Conservation (phyloP, 2,797 vertebrate genomes). For the Rhodeus uyekii region DNA sequence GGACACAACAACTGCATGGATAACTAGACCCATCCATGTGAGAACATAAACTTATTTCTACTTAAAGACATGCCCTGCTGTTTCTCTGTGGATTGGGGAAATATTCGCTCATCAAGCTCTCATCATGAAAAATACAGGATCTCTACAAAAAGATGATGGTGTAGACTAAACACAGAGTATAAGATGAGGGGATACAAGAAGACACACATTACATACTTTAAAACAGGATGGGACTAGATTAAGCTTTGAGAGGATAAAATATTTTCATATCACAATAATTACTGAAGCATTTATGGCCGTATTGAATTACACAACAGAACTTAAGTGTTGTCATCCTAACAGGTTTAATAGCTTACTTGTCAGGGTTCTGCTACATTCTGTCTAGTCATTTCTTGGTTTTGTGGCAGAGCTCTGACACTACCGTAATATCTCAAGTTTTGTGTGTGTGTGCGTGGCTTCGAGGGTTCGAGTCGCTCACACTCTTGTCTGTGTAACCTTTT, state of each 20-base stretch:
- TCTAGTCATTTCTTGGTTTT: no score
- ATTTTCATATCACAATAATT: background rate
- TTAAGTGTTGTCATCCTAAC: background rate
- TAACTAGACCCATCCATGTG: slow-evolving; percentile 2
- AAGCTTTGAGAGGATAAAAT: background rate
- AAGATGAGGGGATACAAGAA: background rate
- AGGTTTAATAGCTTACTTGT: background rate
- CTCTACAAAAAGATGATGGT: slow-evolving; percentile 65
- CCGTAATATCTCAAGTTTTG: no score
- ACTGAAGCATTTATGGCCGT: background rate
- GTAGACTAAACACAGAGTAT: slow-evolving; percentile 68
- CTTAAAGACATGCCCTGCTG: slow-evolving; percentile 42
- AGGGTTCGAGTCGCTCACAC: no score
- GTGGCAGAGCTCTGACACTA: no score
- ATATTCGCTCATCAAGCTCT: slow-evolving; percentile 65
- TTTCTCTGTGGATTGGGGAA: slow-evolving; percentile 62
- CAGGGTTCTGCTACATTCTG: no score
- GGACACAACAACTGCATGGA: slow-evolving; percentile 2
- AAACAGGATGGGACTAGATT: background rate
- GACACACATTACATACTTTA: background rate
- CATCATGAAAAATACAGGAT: slow-evolving; percentile 66
- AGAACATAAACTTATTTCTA: slow-evolving; percentile 39
- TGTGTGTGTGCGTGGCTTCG: no score
- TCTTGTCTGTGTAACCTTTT: no score
- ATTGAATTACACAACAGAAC: background rate